Evolutionary conservation across 2,113 vertebrate genomes (phyloP).

Genomic region (Tor tambroides): DNA sequence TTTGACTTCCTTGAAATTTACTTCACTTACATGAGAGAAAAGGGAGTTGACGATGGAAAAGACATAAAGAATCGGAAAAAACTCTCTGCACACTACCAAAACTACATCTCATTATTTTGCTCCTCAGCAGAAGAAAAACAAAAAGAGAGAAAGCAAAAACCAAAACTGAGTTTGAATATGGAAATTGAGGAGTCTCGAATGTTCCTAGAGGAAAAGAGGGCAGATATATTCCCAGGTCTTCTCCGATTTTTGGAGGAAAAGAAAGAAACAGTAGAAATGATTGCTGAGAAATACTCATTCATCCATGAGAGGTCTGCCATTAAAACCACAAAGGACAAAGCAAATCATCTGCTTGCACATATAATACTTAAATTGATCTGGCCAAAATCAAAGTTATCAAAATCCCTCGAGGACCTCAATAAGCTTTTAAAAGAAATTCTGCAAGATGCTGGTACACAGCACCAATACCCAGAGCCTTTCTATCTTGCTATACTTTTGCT

Average conservation of each 20-base stretch:
- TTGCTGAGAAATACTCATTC: conserved; percentile 57
- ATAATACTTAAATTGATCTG: conserved; percentile 57
- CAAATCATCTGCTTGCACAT: conserved; percentile 63
- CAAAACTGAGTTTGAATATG: conserved; percentile 25
- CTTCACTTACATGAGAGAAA: no score
- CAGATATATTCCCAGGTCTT: conserved; percentile 65
- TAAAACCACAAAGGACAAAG: conserved; percentile 53
- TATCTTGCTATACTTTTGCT: conserved; percentile 64
- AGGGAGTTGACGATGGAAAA: no score
- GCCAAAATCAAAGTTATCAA: conserved; percentile 45
- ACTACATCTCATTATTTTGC: no score
- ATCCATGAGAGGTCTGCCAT: background rate
- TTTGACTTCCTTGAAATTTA: no score
- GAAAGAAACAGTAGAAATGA: background rate
- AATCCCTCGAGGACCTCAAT: conserved; percentile 5
- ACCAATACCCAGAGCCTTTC: conserved; percentile 61
- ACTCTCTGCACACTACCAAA: no score
- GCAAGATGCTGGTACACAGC: conserved; percentile 45
- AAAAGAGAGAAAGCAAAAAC: background rate
- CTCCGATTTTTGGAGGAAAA: conserved; percentile 52
- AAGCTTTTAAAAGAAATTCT: background rate
- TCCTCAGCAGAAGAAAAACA: background rate
- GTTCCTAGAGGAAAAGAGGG: conserved; percentile 60
- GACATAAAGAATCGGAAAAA: no score
- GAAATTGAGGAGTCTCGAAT: conserved; percentile 5